Percentiles rank a stretch among this genome's conserved stretches.
Evolutionary conservation across 2,888 invertebrate species (phyloP).

Genomic region (Drosophila mimetica): DNA sequence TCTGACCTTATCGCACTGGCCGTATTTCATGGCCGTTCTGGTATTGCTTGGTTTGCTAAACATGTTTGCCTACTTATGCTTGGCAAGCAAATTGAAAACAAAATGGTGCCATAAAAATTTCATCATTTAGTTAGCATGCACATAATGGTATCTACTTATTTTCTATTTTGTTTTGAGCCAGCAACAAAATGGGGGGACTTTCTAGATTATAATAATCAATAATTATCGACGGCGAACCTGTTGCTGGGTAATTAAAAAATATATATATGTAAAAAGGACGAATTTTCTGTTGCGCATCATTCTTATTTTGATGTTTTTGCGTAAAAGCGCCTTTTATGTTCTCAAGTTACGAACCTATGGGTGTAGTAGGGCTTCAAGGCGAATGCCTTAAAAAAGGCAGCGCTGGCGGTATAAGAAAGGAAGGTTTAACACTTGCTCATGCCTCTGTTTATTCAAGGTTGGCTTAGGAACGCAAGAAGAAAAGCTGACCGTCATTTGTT

Average conservation of each 20-base stretch:
- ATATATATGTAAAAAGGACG: background rate
- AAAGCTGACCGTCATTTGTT: constrained; percentile 77
- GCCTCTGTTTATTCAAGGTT: constrained; percentile 25
- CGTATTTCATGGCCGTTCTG: constrained; percentile 60
- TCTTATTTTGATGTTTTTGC: constrained; percentile 55
- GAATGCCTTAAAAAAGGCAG: constrained; percentile 20
- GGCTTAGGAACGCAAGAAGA: constrained; percentile 48
- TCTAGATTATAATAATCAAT: constrained; percentile 31
- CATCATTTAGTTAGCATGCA: background rate
- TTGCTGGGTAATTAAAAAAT: constrained; percentile 40
- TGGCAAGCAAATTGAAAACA: constrained; percentile 60
- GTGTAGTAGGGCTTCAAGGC: constrained; percentile 15
- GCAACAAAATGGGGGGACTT: background rate
- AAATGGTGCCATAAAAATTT: constrained; percentile 9
- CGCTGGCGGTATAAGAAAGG: constrained; percentile 51
- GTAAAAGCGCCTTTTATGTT: constrained; percentile 63
- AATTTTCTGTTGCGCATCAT: constrained; percentile 48
- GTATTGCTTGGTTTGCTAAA: constrained; percentile 1
- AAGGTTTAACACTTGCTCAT: constrained; percentile 63
- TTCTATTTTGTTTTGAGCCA: too few species aligned
- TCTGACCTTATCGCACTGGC: constrained; percentile 55
- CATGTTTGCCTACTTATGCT: constrained; percentile 40
- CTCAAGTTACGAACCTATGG: constrained; percentile 65
- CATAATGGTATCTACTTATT: too few species aligned
- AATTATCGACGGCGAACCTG: constrained; percentile 39